Evolutionary conservation across 2,797 vertebrate species (phyloP), one percentile per base, ranked within the genome.

Genomic region (Pseudopleuronectes americanus): DNA sequence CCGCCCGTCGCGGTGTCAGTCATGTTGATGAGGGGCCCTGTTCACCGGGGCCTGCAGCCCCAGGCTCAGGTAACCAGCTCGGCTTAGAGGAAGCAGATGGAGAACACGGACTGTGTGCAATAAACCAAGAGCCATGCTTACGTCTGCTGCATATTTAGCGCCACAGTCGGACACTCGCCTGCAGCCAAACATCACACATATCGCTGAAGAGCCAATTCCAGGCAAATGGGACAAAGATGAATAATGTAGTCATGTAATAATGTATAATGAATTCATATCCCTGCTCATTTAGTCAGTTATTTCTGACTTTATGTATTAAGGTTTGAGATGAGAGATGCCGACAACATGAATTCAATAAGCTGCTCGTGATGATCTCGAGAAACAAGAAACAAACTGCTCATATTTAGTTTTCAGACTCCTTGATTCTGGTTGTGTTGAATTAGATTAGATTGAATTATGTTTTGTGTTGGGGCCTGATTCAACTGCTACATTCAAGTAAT

Each of bases 31-130:
- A 68, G 70, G 45, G 63, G 38, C 28, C 41, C 1, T 16, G 49
- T 26, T 73, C 51, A 19, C 57, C 45, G 1, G 6, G 3, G 52
- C 6, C 0, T 9, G 0, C n/a, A 8, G 63, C 82, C 80, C 0
- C 26, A 57, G 76, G 78, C 76, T 12, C 14, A n/a, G 2, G 60
- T 45, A 58, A 45, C 52, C 53, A 62, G 45, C 26, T 8, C 3
- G 5, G 62, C 43, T n/a, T 19, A 19, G 47, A 52, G 68, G 4
- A 79, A 79, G 23, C 80, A 85, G 76, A 75, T 71, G 77, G 70
- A 6, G 4, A 67, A 61, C 63, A 61, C 4, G 52, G 57, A 49
- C 41, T 12, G 55, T 57, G 67, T 55, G 61, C 70, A 49, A 36
- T 73, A 75, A 76, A 79, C 52, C 54, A 54, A 73, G 63, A 71